phyloP scores from a whole-genome alignment of 1,140 invertebrate species.

The Leptestheria dahalacensis region DNA sequence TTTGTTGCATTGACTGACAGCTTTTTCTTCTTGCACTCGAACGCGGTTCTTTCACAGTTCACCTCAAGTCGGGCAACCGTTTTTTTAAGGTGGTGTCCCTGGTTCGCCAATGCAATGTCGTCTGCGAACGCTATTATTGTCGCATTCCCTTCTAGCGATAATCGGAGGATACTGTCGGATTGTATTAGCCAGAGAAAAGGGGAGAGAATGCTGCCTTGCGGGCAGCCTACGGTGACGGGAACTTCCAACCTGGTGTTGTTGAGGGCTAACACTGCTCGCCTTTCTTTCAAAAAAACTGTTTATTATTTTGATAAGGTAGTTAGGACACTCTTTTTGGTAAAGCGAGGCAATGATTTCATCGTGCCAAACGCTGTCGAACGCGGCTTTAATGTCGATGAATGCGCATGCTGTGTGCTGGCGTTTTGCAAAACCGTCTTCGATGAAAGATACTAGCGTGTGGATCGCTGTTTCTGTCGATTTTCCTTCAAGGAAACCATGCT shows the following conservation, averaged over 20 bases:
- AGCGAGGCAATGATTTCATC: background rate
- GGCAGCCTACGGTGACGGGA: background rate
- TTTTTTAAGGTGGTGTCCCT: background rate
- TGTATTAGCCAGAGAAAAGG: background rate
- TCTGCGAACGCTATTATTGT: background rate
- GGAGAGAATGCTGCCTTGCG: background rate
- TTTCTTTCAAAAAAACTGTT: background rate
- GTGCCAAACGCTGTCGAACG: background rate
- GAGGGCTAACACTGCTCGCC: background rate
- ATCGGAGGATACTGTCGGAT: background rate
- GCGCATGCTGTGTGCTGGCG: background rate
- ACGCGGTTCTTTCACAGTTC: background rate
- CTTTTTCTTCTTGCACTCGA: background rate
- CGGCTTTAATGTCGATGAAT: no score
- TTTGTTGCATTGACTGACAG: background rate
- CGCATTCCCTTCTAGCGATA: background rate
- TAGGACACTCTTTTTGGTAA: background rate
- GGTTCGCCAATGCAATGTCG: background rate
- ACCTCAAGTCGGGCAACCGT: background rate
- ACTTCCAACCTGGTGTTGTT: background rate
- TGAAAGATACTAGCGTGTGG: background rate
- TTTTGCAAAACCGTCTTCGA: background rate
- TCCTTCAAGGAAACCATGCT: background rate
- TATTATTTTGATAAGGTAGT: background rate
- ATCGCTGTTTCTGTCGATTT: background rate